Evolutionary conservation across 2,113 vertebrate genomes (phyloP).

Genomic region (Microtus oregoni): DNA sequence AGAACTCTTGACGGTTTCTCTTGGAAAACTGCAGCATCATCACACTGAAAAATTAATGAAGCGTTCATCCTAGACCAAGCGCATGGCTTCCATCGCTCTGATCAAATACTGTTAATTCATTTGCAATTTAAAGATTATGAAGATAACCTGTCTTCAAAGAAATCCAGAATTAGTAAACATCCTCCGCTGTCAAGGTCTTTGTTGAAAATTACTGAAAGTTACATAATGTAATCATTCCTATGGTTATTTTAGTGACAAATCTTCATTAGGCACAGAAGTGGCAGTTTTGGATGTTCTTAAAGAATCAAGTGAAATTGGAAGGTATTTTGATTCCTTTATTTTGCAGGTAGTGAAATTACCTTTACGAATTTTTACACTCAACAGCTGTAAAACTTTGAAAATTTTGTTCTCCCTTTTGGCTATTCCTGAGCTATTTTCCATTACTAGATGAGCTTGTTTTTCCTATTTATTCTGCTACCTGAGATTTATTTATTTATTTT

Average conservation of each 20-base stretch:
- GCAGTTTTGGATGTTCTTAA: conserved; percentile 8
- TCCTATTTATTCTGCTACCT: background rate
- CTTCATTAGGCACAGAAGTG: background rate
- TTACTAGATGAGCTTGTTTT: conserved; percentile 26
- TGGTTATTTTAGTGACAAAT: conserved; percentile 14
- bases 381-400: conserved; percentile 53
- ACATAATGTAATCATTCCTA: background rate
- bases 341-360: conserved; percentile 24
- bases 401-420: conserved; percentile 48
- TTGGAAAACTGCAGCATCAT: conserved; percentile 85
- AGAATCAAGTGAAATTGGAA: conserved; percentile 38
- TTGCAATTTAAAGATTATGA: background rate
- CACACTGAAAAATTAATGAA: conserved; percentile 80
- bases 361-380: conserved; percentile 61
- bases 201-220: conserved; percentile 43
- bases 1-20: conserved; percentile 38
- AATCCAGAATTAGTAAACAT: background rate
- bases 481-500: too few species aligned
- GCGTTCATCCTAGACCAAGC: conserved; percentile 55
- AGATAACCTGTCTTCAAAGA: background rate
- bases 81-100: background rate
- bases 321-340: background rate
- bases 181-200: background rate
- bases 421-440: background rate
- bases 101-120: conserved; percentile 2